Percentiles rank a stretch among this genome's conserved stretches.
These are phyloP conservation scores for Drosophila affinis DNA, from an alignment of 2,888 invertebrate genomes.

Conservation along the genomic window DNA sequence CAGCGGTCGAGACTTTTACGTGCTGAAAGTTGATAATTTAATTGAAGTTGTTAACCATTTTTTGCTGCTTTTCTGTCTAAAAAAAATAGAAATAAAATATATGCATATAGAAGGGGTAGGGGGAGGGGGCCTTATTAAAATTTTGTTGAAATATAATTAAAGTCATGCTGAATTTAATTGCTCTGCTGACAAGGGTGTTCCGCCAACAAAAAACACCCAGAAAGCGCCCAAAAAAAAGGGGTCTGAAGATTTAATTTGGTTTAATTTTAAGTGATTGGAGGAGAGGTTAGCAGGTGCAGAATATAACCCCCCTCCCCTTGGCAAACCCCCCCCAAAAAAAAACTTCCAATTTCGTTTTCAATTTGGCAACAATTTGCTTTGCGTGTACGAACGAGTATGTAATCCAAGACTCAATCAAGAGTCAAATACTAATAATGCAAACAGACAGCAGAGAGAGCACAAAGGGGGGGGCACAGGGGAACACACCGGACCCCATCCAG, in stretches of 20 bases:
- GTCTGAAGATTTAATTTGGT: constrained; percentile 40
- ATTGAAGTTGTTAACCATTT: constrained; percentile 77
- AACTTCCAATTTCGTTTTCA: constrained; percentile 42
- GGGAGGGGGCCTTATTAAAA: constrained; percentile 68
- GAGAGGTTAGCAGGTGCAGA: constrained; percentile 21
- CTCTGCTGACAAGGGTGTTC: constrained; percentile 61
- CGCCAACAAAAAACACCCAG: not conserved
- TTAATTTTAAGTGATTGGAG: constrained; percentile 1
- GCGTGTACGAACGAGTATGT: constrained; percentile 1
- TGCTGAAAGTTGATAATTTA: constrained; percentile 78
- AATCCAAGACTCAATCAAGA: constrained; percentile 68
- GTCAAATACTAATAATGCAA: constrained; percentile 69
- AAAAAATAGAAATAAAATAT: constrained; percentile 24
- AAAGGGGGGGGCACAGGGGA: too few relatives aligned
- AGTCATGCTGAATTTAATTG: constrained; percentile 67
- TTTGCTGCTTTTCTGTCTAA: constrained; percentile 35
- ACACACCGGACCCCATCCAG: not conserved
- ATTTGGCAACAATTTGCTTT: constrained; percentile 67
- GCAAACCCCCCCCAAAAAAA: not conserved
- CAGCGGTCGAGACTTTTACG: constrained; percentile 46
- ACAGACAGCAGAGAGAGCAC: constrained; percentile 27
- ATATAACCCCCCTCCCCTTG: too few relatives aligned
- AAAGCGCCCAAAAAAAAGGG: constrained; percentile 6
- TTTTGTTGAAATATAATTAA: constrained; percentile 78
- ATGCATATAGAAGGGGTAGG: not conserved